These are phyloP conservation scores for Synaphobranchus kaupii DNA, from an alignment of 2,797 vertebrate genomes.

Conservation along the genomic window DNA sequence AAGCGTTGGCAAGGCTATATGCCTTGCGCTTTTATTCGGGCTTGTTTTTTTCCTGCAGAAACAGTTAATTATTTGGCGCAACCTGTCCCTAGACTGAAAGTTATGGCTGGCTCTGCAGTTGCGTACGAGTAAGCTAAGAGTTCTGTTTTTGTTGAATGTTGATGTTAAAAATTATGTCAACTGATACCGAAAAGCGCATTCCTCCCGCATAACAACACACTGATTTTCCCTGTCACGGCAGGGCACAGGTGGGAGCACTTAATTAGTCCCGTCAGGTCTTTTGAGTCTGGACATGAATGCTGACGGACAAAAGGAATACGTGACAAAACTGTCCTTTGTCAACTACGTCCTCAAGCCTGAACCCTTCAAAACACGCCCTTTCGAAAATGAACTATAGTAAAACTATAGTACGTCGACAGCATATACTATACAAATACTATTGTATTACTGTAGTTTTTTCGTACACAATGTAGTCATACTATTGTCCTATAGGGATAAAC, in stretches of 20 bases:
- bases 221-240: neutral
- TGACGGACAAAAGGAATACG: slow-evolving; percentile 49
- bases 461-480: no score
- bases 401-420: no score
- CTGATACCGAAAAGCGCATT: neutral
- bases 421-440: no score
- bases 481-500: no score
- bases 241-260: neutral
- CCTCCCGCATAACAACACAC: neutral
- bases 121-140: neutral
- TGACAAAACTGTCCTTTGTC: slow-evolving; percentile 29
- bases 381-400: no score
- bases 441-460: no score
- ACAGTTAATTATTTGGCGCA: neutral
- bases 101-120: neutral
- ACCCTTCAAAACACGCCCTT: slow-evolving; percentile 43
- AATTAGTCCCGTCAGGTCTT: neutral
- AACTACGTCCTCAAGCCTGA: slow-evolving; percentile 33
- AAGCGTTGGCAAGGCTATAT: neutral
- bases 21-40: neutral
- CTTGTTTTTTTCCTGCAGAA: neutral
- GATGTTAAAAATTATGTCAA: neutral
- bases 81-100: neutral
- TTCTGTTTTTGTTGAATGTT: neutral
- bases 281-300: slow-evolving; percentile 51